These are phyloP conservation scores for Ceratothoa steindachneri DNA, from an alignment of 2,888 invertebrate genomes.

Conservation along the genomic window DNA sequence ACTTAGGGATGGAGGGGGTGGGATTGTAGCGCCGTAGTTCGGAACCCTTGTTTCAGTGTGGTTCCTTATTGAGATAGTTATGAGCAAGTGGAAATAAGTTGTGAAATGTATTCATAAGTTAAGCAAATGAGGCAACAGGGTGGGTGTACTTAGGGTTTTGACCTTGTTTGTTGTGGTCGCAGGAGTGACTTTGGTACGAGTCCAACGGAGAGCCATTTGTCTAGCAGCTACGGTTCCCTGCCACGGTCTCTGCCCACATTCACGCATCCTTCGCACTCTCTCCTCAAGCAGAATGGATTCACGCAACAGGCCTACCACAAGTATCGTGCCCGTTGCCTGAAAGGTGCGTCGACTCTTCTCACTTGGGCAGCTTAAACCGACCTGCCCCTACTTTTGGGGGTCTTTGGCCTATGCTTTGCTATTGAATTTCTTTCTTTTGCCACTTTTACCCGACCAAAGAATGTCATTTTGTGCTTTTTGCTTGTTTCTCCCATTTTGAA, in stretches of 20 bases:
- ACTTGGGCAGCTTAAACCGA: background rate
- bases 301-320: constrained; percentile 96
- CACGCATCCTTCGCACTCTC: constrained; percentile 92
- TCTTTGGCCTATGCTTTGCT: too few relatives aligned
- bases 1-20: too few relatives aligned
- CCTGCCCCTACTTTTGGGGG: background rate
- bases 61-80: too few relatives aligned
- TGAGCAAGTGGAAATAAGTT: too few relatives aligned
- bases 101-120: too few relatives aligned
- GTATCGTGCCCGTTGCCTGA: constrained; percentile 87
- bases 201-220: constrained; percentile 63
- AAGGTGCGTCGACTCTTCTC: constrained; percentile 61
- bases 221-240: constrained; percentile 64
- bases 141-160: constrained; percentile 30
- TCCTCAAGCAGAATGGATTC: constrained; percentile 93
- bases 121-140: too few relatives aligned
- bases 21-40: too few relatives aligned
- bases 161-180: background rate
- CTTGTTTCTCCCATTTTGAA: too few relatives aligned
- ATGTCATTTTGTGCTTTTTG: too few relatives aligned
- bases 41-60: too few relatives aligned
- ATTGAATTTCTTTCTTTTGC: too few relatives aligned
- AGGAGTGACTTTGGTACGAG: constrained; percentile 66
- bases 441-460: too few relatives aligned
- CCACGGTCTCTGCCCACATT: constrained; percentile 82